Base-by-base conservation (phyloP, 2,797 vertebrate genomes). In the Sebastiscus albofasciatus region DNA sequence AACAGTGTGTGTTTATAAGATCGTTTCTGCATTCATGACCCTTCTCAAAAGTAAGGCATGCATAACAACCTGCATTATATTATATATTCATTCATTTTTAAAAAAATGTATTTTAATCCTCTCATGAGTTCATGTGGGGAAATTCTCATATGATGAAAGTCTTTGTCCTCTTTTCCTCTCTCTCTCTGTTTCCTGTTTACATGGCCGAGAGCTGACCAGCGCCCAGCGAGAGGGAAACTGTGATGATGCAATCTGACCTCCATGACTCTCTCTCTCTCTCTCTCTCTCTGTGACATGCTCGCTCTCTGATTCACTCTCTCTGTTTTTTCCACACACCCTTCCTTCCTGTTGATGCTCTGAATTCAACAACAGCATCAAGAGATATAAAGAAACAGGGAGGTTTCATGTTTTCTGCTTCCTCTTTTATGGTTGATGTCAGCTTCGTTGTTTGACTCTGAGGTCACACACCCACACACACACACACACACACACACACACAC, bases 221-320 rank as follows among this genome's bases (percentile, higher is more conserved):
- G 7, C 33, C 64, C 58, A 59, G 49, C 1, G 11, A 39, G 68
- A 72, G 69, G 74, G 42, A 59, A 26, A 31, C 42, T 24, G 62
- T 56, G 73, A 65, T 84, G 84, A 86, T 86, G 81, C 74, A 82
- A 86, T 54, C 75, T 80, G 79, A 77, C 81, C 83, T 71, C 71
- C 11, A 12, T 59, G 62, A 64, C 77, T 60, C 81, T 8, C 56
- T 27, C 71, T 20, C 75, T n/a, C 65, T 11, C 42, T 36, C 18
- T 34, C 62, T 39, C 59, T 59, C 34, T 8, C 36, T 36, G 34
- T 26, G 9, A 39, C 24, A 42, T 14, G 22, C 26, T 49, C 39
- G 2, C 55, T 67, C 12, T 6, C 56, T 72, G 68, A 12, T 12
- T 67, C 42, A n/a, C 55, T 72, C 66, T 39, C 59, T 46, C 33